A percentile compares a stretch with the other conserved stretches of the same genome.
These are phyloP conservation scores for Poeciliopsis turrubarensis DNA, from an alignment of 2,113 vertebrate genomes.

Conservation along the genomic window DNA sequence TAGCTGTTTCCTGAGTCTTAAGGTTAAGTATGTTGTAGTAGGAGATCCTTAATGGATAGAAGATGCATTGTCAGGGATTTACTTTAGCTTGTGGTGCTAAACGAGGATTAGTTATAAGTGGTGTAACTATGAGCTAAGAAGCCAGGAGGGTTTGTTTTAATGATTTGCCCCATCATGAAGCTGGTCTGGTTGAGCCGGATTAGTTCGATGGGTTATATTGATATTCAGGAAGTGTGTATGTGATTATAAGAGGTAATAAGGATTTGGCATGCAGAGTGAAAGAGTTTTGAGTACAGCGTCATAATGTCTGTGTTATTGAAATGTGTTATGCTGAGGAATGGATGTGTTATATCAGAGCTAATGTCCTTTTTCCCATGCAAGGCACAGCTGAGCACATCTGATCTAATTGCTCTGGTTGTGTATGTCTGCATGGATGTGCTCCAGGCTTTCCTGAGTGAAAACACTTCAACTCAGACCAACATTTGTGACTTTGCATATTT, in stretches of 20 bases:
- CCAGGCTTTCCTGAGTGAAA: background rate
- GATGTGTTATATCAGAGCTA: conserved; percentile 40
- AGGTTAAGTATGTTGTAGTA: conserved; percentile 23
- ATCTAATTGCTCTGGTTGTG: conserved; percentile 26
- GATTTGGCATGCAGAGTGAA: conserved; percentile 1
- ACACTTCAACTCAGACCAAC: conserved; percentile 1
- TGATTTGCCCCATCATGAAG: conserved; percentile 15
- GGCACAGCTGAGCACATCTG: conserved; percentile 25
- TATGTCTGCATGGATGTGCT: conserved; percentile 1
- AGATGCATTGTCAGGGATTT: conserved; percentile 28
- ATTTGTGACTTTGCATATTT: conserved; percentile 22
- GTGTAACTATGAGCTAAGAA: conserved; percentile 18
- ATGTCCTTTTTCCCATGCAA: conserved; percentile 51
- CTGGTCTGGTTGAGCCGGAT: conserved; percentile 1
- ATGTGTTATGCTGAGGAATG: conserved; percentile 3
- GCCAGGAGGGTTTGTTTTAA: conserved; percentile 15
- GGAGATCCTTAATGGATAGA: conserved; percentile 34
- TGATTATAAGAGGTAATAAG: background rate
- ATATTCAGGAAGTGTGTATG: background rate
- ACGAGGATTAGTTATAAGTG: conserved; percentile 24
- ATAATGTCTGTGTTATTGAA: conserved; percentile 1
- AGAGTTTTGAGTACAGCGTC: background rate
- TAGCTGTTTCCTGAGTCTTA: conserved; percentile 20
- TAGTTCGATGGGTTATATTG: conserved; percentile 4
- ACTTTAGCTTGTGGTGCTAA: conserved; percentile 24